Evolutionary conservation across 2,888 invertebrate genomes (phyloP).

Genomic region (Yponomeuta plumbellus): DNA sequence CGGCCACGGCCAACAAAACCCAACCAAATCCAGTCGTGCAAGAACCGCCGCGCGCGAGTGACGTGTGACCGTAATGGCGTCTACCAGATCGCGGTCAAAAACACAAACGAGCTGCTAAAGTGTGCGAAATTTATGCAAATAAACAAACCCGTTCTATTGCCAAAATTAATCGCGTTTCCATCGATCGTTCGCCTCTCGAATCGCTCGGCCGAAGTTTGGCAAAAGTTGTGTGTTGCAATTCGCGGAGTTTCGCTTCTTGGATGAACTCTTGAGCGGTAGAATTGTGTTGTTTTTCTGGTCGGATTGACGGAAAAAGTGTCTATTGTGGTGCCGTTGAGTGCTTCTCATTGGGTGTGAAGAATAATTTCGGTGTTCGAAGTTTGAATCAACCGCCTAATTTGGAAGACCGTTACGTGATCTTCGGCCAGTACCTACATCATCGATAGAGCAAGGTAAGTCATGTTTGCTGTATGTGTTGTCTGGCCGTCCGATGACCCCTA

Average conservation of each 20-base stretch:
- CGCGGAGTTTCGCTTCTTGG: neutral
- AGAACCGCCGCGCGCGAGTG: neutral
- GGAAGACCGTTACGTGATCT: neutral
- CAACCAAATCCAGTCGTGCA: neutral
- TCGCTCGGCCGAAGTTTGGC: neutral
- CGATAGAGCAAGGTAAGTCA: neutral
- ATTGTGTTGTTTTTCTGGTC: neutral
- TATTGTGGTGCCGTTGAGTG: neutral
- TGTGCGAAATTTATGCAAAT: conserved; percentile 1
- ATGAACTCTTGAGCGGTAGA: neutral
- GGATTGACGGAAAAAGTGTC: neutral
- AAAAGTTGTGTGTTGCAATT: neutral
- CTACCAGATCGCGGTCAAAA: neutral
- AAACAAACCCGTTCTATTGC: neutral
- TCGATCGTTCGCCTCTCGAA: neutral
- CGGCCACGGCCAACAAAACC: neutral
- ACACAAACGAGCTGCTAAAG: neutral
- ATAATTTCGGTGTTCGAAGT: neutral
- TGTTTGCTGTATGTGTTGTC: neutral
- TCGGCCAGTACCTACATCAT: neutral
- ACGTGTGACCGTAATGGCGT: neutral
- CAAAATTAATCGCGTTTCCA: neutral
- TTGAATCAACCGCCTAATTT: neutral
- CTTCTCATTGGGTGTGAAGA: neutral
- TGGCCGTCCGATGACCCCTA: neutral